Base-by-base conservation (phyloP, 2,113 vertebrate species). In the western clawed frog (Xenopus tropicalis) region DNA sequence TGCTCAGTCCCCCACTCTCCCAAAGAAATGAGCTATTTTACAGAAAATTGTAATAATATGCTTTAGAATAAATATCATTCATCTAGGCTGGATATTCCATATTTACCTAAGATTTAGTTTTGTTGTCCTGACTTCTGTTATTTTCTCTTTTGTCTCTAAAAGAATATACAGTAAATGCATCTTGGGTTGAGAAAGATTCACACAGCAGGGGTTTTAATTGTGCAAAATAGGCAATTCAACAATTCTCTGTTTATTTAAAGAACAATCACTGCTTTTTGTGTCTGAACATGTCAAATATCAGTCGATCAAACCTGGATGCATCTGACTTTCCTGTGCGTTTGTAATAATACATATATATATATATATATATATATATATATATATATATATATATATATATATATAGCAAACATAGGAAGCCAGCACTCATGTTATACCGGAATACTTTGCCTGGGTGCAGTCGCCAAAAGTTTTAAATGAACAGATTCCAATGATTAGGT, bases 201-300 rank as follows among this genome's bases (percentile, higher is more conserved):
- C 70, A 62, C 70, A 71, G 70, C 70, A 7, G 70, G 69, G 70
- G 25, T 62, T 71, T 71, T 71, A 71, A 71, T 62, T 71, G 44
- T 22, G 51, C 58, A 71, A 63, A 71, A 71, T 71, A 71, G 70
- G 69, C 57, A 70, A 59, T 61, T 70, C 69, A 70, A 61, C 69
- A 24, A 22, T 20, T 61, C 42, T 19, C 29, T 70, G 69, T 70
- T 46, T 61, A 70, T 70, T 70, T 70, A 24, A 57, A 46, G 37
- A 61, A 48, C 54, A 59, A 21, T 56, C 17, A 21, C 16, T 22
- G 29, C n/a, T 14, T 54, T 37, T 59, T n/a, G 56, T 19, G 21
- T 46, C 69, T 46, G 4, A 16, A 19, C 14, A n/a, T 48, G 22
- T 37, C 43, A 24, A 70, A 23, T 46, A 61, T 61, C 22, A 22